Percentiles rank a stretch among this genome's conserved stretches.
phyloP scores from a whole-genome alignment of 1,140 invertebrate species.

The Vanessa atalanta region DNA sequence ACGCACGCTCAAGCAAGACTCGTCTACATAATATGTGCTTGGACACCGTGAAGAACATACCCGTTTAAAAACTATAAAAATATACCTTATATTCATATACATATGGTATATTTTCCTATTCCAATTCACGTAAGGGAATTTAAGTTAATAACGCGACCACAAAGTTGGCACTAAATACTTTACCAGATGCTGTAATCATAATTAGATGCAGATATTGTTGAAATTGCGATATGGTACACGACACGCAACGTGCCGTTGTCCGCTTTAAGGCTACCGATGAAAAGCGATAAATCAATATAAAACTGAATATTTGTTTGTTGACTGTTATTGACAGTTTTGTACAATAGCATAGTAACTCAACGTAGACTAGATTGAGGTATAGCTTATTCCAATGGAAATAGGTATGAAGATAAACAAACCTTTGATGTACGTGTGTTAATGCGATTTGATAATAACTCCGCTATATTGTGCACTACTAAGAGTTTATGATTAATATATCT shows the following conservation, averaged over 20 bases:
- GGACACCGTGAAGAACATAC: slow-evolving; percentile 46
- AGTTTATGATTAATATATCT: too few relatives aligned
- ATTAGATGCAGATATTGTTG: slow-evolving; percentile 10
- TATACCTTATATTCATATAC: slow-evolving; percentile 11
- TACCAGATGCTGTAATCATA: slow-evolving; percentile 29
- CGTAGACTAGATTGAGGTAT: too few relatives aligned
- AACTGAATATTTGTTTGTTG: too few relatives aligned
- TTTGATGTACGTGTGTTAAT: too few relatives aligned
- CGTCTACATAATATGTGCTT: slow-evolving; percentile 40
- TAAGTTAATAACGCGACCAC: slow-evolving; percentile 29
- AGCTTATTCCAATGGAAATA: too few relatives aligned
- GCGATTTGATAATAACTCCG: too few relatives aligned
- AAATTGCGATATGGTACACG: slow-evolving; percentile 1
- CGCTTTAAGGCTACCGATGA: too few relatives aligned
- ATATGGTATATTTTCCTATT: slow-evolving; percentile 35
- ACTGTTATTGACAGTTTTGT: too few relatives aligned
- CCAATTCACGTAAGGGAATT: not conserved
- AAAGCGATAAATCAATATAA: too few relatives aligned
- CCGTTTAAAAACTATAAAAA: slow-evolving; percentile 28
- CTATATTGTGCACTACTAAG: too few relatives aligned
- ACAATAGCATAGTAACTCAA: too few relatives aligned
- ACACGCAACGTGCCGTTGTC: not conserved
- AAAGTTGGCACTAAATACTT: slow-evolving; percentile 28
- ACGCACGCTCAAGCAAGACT: slow-evolving; percentile 45
- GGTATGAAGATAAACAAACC: too few relatives aligned